phyloP scores from a whole-genome alignment of 2,113 vertebrate genomes.

The Montifringilla adamsi region DNA sequence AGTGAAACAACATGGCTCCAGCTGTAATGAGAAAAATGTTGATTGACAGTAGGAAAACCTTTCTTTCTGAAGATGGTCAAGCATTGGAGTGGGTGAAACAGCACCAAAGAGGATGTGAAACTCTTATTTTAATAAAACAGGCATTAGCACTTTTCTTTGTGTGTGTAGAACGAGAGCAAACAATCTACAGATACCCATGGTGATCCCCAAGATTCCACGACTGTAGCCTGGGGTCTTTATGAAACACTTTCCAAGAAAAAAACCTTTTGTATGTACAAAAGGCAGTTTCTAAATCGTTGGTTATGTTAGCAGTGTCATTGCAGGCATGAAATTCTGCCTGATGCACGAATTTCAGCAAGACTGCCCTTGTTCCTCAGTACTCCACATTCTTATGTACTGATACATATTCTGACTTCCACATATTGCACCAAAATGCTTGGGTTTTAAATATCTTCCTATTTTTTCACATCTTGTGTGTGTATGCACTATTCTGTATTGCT shows the following conservation, averaged over 20 bases:
- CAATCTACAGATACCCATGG: not conserved
- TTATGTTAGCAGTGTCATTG: not conserved
- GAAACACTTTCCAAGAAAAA: not conserved
- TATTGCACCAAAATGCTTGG: not conserved
- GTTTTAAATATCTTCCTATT: not conserved
- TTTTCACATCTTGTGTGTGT: not conserved
- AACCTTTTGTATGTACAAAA: not conserved
- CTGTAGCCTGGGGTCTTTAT: accelerated
- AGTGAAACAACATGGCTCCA: not conserved
- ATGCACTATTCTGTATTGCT: not conserved
- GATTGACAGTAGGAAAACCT: not conserved
- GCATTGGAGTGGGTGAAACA: not conserved
- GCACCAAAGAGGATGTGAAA: not conserved
- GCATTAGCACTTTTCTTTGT: not conserved
- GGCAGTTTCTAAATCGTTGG: not conserved
- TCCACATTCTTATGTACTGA: not conserved
- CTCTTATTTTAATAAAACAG: not conserved
- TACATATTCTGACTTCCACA: too few relatives aligned
- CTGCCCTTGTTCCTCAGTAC: not conserved
- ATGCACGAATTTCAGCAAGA: not conserved
- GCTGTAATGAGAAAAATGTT: not conserved
- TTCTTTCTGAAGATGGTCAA: not conserved
- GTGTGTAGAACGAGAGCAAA: not conserved
- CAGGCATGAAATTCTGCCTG: not conserved
- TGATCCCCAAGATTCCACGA: not conserved